A percentile compares a stretch with the other conserved stretches of the same genome.
These are phyloP conservation scores for Gnathonemus echidnorhynchus DNA, from an alignment of 2,113 vertebrate species.

Conservation along the genomic window DNA sequence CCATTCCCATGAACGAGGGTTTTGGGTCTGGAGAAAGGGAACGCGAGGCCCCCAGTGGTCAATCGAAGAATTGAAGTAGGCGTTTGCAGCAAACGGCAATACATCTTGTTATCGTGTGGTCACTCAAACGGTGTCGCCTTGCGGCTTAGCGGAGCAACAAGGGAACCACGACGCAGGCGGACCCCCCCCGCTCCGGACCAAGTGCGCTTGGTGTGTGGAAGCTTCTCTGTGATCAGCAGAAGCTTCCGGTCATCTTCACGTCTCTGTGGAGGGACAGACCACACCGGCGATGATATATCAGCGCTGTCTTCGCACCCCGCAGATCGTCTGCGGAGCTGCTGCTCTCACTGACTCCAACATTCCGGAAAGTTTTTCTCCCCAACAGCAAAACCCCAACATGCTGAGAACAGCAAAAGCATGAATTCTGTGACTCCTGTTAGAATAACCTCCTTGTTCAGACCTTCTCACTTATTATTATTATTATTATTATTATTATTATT, in stretches of 20 bases:
- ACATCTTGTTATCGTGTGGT: background rate
- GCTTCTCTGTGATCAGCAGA: background rate
- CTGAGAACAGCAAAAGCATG: background rate
- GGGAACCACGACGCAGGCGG: background rate
- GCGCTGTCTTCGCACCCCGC: background rate
- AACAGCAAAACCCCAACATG: background rate
- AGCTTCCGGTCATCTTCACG: background rate
- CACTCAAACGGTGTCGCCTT: background rate
- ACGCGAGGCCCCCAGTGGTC: background rate
- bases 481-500: slow-evolving; percentile 7
- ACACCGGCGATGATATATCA: background rate
- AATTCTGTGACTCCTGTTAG: background rate
- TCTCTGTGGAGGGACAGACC: background rate
- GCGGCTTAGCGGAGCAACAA: no score
- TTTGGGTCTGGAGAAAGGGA: background rate
- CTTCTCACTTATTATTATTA: slow-evolving; percentile 4
- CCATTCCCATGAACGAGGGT: background rate
- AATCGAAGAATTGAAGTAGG: background rate
- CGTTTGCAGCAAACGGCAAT: background rate
- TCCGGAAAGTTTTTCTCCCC: background rate
- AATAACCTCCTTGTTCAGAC: background rate
- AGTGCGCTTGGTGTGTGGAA: background rate
- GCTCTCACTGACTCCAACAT: background rate
- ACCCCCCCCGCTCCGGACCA: background rate
- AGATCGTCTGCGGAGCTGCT: background rate